Conservation (phyloP, 2,888 invertebrate species). For the Tipula vernalis region DNA sequence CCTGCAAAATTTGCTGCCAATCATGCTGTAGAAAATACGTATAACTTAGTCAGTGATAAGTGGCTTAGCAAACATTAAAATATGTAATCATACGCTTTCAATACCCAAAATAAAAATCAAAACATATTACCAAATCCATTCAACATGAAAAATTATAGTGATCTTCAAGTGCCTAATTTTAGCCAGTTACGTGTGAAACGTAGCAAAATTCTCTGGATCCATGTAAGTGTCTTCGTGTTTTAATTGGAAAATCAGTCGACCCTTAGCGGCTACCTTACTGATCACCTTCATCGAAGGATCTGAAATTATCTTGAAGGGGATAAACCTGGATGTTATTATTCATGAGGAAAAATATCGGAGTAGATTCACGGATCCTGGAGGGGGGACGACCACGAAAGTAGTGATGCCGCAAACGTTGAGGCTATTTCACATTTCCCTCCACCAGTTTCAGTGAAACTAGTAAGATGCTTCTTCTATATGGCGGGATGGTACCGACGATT, state of each 20-base stretch:
- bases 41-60: too few relatives aligned
- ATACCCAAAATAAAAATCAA: too few relatives aligned
- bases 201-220: background rate
- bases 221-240: background rate
- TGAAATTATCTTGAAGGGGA: background rate
- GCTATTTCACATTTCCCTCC: conserved; percentile 13
- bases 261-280: background rate
- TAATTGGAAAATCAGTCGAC: background rate
- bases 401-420: conserved; percentile 18
- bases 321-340: background rate
- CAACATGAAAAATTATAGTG: too few relatives aligned
- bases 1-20: too few relatives aligned
- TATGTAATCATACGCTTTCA: too few relatives aligned
- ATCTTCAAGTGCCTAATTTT: too few relatives aligned
- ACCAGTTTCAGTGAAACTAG: background rate
- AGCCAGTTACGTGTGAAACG: background rate
- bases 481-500: too few relatives aligned
- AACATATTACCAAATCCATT: too few relatives aligned
- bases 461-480: too few relatives aligned
- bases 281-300: background rate
- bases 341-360: background rate
- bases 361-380: background rate
- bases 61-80: too few relatives aligned
- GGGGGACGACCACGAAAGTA: conserved; percentile 5
- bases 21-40: too few relatives aligned